Conservation (phyloP, 2,797 vertebrate genomes). For the Sylvilagus floridanus region DNA sequence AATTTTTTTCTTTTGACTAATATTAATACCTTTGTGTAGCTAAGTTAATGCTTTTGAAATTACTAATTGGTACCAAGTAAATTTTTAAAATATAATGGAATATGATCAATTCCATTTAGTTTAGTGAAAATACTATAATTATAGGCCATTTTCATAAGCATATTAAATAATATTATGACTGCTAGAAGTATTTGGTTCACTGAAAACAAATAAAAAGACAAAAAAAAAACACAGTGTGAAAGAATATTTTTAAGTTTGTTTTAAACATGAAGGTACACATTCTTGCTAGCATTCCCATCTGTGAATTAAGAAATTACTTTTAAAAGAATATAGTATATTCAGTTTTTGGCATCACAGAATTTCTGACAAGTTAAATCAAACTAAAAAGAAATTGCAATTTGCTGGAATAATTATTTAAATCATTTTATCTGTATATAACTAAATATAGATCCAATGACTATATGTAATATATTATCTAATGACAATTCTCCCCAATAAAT, state of each 20-base stretch:
- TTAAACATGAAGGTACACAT: constrained; percentile 20
- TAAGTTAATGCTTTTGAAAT: constrained; percentile 49
- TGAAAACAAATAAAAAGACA: constrained; percentile 62
- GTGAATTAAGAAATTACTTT: constrained; percentile 38
- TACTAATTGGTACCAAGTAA: constrained; percentile 24
- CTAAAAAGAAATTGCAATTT: not conserved
- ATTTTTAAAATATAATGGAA: constrained; percentile 41
- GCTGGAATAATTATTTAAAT: constrained; percentile 4
- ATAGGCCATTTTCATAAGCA: not conserved
- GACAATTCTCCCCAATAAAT: not conserved
- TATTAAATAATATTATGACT: constrained; percentile 16
- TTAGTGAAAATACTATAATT: constrained; percentile 1
- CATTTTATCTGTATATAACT: not conserved
- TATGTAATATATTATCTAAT: not conserved
- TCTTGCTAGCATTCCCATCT: not conserved
- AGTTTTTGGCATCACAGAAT: not conserved
- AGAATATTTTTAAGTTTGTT: constrained; percentile 26
- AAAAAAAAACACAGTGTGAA: constrained; percentile 44
- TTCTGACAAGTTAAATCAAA: constrained; percentile 53
- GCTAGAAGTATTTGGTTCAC: not conserved
- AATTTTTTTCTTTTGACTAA: constrained; percentile 34
- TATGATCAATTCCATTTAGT: constrained; percentile 21
- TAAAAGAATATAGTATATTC: not conserved
- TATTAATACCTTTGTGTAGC: not conserved
- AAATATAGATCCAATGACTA: constrained; percentile 27